Evolutionary conservation across 1,140 invertebrate genomes (phyloP).

Genomic region (Bombus vancouverensis): DNA sequence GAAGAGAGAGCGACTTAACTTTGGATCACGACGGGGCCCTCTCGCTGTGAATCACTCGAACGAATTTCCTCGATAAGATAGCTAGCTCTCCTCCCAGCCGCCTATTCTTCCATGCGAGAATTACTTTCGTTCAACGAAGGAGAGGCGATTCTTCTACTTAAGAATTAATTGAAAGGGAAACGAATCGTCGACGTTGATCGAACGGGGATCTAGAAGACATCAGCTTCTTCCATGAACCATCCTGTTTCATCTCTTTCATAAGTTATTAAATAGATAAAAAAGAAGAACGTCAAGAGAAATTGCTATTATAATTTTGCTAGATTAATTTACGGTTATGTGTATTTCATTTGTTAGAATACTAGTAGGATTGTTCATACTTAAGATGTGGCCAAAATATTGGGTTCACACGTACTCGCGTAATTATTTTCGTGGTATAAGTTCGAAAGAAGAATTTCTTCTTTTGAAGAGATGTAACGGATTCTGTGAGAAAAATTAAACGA

Average conservation of each 20-base stretch:
- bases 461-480: background rate
- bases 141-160: background rate
- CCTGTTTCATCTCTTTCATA: background rate
- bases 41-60: constrained; percentile 18
- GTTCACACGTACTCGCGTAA: background rate
- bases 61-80: constrained; percentile 26
- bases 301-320: background rate
- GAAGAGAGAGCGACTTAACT: constrained; percentile 41
- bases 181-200: constrained; percentile 26
- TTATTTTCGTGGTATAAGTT: background rate
- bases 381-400: too few species aligned
- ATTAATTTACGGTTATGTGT: background rate
- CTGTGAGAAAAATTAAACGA: background rate
- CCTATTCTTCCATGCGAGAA: constrained; percentile 1
- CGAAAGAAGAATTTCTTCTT: background rate
- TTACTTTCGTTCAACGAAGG: background rate
- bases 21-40: constrained; percentile 4
- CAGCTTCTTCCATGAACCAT: background rate
- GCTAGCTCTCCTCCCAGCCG: background rate
- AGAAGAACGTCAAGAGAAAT: background rate
- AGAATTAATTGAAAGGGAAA: constrained; percentile 15
- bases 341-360: background rate
- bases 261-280: background rate
- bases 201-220: background rate
- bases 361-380: background rate